Evolutionary conservation across 2,888 invertebrate species (phyloP), one percentile per base, ranked within the genome.

Genomic region (Cheilosia soror): DNA sequence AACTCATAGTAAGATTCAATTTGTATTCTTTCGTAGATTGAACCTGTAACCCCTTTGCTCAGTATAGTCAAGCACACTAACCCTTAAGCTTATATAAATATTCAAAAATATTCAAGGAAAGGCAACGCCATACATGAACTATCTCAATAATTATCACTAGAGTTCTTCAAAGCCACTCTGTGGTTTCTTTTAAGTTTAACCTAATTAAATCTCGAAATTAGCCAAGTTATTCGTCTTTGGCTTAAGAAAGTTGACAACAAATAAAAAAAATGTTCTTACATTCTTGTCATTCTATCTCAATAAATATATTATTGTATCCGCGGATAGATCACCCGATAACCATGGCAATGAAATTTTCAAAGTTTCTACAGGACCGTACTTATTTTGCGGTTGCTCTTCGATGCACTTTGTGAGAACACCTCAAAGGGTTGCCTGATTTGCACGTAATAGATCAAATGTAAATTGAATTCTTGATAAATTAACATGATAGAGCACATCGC

Each of bases 391-490:
- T 37, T 63, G 15, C 31, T 72, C 20, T n/a, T 37, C 13, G 42
- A 37, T 51, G 25, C 20, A 40, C 51, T 60, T 53, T 71, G 51
- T 15, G 29, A 49, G 66, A 3, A 53, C 15, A 2, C 29, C 65
- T 42, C 40, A 9, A 7, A 37, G 53, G 33, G 13, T 69, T 71
- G 55, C 53, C 49, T 25, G n/a, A 66, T 72, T 72, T 66, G 51
- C 66, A 68, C 53, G 29, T 53, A 20, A 11, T 31, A 25, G 44
- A 49, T 72, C 65, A n/a, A 62, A 55, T 42, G 27, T 55, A 72
- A 83, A 83, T 83, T 83, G 78, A 83, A 73, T 78, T 42, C 42
- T 53, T 40, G 77, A 82, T 72, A 58, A 77, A 72, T 66, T 66
- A 27, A 27, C 37, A 11, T 68, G 55, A 77, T 60, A 77, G 33